Evolutionary conservation across 2,797 vertebrate genomes (phyloP).

Genomic region (Kryptolebias ocellatus): DNA sequence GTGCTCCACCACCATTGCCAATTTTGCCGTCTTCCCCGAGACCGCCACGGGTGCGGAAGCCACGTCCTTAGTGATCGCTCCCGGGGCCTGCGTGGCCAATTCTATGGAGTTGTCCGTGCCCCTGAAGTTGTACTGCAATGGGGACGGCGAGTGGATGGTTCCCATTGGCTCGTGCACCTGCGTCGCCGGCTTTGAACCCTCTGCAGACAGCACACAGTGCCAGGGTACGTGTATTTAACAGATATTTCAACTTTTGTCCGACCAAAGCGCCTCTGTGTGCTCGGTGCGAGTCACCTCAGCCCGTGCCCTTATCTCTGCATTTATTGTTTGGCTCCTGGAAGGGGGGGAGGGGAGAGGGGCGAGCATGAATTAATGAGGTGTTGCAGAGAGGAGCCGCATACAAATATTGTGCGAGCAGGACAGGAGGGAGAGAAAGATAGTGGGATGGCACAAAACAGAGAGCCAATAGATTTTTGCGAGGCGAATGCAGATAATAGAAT

Average conservation of each 20-base stretch:
- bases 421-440: slow-evolving; percentile 68
- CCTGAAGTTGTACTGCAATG: slow-evolving; percentile 96
- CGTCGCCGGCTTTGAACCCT: slow-evolving; percentile 89
- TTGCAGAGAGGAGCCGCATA: slow-evolving; percentile 79
- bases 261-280: slow-evolving; percentile 75
- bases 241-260: slow-evolving; percentile 66
- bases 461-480: slow-evolving; percentile 49
- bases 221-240: slow-evolving; percentile 84
- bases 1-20: slow-evolving; percentile 93
- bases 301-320: slow-evolving; percentile 71
- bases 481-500: slow-evolving; percentile 64
- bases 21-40: slow-evolving; percentile 95
- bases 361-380: slow-evolving; percentile 82
- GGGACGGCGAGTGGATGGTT: slow-evolving; percentile 98
- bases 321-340: slow-evolving; percentile 77
- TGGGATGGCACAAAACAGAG: slow-evolving; percentile 56
- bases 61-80: slow-evolving; percentile 95
- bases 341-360: slow-evolving; percentile 69
- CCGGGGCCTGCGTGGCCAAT: slow-evolving; percentile 91
- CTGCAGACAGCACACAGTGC: slow-evolving; percentile 91
- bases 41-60: slow-evolving; percentile 95
- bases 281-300: slow-evolving; percentile 68
- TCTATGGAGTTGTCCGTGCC: slow-evolving; percentile 95
- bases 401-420: slow-evolving; percentile 77
- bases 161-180: slow-evolving; percentile 96